These are phyloP conservation scores for Pilophorus perplexus DNA, from an alignment of 2,888 invertebrate species.

Conservation along the genomic window DNA sequence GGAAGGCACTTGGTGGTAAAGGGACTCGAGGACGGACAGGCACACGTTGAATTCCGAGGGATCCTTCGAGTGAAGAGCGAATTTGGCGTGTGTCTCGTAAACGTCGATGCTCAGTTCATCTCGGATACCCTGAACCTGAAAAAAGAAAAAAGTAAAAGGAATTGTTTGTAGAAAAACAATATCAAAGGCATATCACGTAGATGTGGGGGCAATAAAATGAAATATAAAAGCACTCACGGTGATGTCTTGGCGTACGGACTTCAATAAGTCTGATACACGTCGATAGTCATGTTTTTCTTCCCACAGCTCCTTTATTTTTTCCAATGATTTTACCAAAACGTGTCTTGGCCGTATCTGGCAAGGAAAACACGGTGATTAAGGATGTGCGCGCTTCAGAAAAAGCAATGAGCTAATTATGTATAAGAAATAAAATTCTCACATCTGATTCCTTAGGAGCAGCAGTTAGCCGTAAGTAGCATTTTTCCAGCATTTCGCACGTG, in stretches of 20 bases:
- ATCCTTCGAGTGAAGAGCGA: background rate
- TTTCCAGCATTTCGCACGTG: constrained; percentile 90
- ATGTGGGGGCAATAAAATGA: no score
- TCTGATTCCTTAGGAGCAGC: constrained; percentile 53
- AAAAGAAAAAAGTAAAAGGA: no score
- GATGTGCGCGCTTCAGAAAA: no score
- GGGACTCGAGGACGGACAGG: constrained; percentile 85
- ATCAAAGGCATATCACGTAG: no score
- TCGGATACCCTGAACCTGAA: constrained; percentile 69
- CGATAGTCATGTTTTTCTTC: constrained; percentile 86
- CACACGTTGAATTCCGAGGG: constrained; percentile 7
- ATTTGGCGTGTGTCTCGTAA: background rate
- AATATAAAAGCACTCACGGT: constrained; percentile 86
- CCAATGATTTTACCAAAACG: constrained; percentile 79
- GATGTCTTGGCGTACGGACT: constrained; percentile 97
- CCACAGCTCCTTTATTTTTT: constrained; percentile 90
- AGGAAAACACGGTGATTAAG: no score
- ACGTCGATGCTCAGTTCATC: background rate
- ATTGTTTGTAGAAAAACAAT: no score
- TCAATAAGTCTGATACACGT: constrained; percentile 97
- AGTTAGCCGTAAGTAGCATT: constrained; percentile 92
- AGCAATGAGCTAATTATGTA: no score
- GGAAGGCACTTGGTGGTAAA: constrained; percentile 78
- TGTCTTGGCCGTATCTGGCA: constrained; percentile 81
- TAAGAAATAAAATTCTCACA: background rate